A percentile compares a stretch with the other conserved stretches of the same genome.
phyloP scores from a whole-genome alignment of 2,797 vertebrate species.

The Phalloptychus januarius region DNA sequence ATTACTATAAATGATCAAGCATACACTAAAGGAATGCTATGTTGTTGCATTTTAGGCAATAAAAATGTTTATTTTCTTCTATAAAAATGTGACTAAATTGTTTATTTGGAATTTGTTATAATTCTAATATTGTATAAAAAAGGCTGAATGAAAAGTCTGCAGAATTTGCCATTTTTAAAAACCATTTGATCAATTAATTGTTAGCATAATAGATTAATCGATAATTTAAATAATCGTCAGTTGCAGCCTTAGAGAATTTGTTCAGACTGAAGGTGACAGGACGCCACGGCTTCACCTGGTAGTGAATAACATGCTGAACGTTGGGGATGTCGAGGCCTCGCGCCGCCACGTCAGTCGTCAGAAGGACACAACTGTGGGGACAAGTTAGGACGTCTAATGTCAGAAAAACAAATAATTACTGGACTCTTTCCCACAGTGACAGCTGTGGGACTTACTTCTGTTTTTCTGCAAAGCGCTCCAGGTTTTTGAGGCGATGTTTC shows the following conservation, averaged over 20 bases:
- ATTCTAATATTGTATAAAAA: too few species aligned
- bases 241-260: background rate
- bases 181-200: too few species aligned
- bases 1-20: too few species aligned
- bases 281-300: constrained; percentile 85
- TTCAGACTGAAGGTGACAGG: background rate
- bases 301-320: constrained; percentile 96
- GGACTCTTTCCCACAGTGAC: background rate
- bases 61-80: too few species aligned
- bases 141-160: too few species aligned
- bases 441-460: constrained; percentile 83
- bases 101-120: too few species aligned
- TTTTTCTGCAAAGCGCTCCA: constrained; percentile 92
- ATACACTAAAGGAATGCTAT: too few species aligned
- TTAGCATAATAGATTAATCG: too few species aligned
- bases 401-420: background rate
- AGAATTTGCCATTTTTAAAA: too few species aligned
- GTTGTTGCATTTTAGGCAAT: too few species aligned
- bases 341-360: constrained; percentile 97
- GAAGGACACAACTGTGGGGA: constrained; percentile 86
- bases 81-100: too few species aligned
- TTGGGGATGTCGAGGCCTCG: constrained; percentile 96
- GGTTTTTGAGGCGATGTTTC: constrained; percentile 95
- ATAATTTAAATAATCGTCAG: too few species aligned
- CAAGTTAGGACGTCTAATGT: background rate